Evolutionary conservation across 1,140 invertebrate species (phyloP).

Genomic region (Doryteuthis pealeii): DNA sequence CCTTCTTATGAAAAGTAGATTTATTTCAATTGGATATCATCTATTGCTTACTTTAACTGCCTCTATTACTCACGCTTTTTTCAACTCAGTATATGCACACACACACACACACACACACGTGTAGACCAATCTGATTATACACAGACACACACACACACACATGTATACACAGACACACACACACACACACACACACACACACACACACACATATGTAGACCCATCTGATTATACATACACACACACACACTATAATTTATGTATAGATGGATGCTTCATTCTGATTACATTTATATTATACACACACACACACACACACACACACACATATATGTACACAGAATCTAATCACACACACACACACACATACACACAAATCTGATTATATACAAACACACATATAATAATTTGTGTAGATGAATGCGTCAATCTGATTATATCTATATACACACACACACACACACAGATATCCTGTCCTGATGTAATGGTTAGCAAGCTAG

Average conservation of each 20-base stretch:
- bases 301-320: conserved; percentile 1
- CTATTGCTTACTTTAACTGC: too few species aligned
- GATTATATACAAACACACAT: neutral
- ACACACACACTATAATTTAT: neutral
- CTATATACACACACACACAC: neutral
- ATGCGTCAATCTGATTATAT: neutral
- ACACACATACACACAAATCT: neutral
- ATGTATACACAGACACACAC: neutral
- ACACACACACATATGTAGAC: neutral
- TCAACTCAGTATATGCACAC: neutral
- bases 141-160: neutral
- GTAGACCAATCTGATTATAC: neutral
- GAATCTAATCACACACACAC: neutral
- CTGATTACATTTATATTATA: neutral
- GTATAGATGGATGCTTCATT: neutral
- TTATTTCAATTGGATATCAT: too few species aligned
- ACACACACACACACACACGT: neutral
- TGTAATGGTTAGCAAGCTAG: too few species aligned
- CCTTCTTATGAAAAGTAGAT: too few species aligned
- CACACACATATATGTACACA: neutral
- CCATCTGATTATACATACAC: neutral
- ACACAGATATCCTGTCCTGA: neutral
- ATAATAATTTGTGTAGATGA: neutral
- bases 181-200: neutral
- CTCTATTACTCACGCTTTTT: too few species aligned